Base-by-base conservation (phyloP, 2,113 vertebrate species). In the Rhegmatorhina hoffmannsi region DNA sequence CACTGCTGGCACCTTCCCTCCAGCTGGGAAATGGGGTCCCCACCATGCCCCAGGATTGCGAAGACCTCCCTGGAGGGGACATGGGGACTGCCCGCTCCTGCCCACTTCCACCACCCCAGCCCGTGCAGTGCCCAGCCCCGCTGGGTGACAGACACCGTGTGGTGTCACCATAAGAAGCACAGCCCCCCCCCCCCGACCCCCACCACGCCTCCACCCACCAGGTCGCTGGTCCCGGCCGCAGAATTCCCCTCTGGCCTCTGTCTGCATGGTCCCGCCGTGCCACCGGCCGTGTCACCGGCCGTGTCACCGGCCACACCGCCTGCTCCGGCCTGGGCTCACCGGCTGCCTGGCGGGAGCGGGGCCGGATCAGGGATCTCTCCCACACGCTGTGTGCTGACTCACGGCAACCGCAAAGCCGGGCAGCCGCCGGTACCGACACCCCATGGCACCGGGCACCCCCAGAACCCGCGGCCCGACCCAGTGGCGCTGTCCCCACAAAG, bases 381-480 rank as follows among this genome's bases (percentile, higher is more conserved):
- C 7, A 40, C 78, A 43, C 43, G 7, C 12, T 13, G 50, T 66
- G 82, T 92, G 94, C 94, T 95, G 95, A 96, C 95, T 96, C 95
- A 96, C 77, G 90, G 64, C 67, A n/a, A 81, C 92, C 2, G 82
- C 95, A 95, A 90, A 64, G 73, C 62, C 55, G 6, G 67, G 77
- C 69, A 21, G 81, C 68, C 10, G 20, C 64, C 16, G 69, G 74
- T 55, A 52, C 74, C 33, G 8, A 43, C 80, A 36, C 89, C 69
- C 77, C 78, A 7, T 2, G 16, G 24, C 26, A 12, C 6, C 5
- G 10, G 31, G 9, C 66, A 36, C 9, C 67, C 55, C 5, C 7
- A 33, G 13, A 29, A 49, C 34, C 59, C 3, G 1, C n/a, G 4
- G 8, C 20, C 55, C 5, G 2, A 26, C 18, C 34, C 18, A 0